Conservation (phyloP, 2,888 invertebrate genomes). For the Gandaritis pyraliata region DNA sequence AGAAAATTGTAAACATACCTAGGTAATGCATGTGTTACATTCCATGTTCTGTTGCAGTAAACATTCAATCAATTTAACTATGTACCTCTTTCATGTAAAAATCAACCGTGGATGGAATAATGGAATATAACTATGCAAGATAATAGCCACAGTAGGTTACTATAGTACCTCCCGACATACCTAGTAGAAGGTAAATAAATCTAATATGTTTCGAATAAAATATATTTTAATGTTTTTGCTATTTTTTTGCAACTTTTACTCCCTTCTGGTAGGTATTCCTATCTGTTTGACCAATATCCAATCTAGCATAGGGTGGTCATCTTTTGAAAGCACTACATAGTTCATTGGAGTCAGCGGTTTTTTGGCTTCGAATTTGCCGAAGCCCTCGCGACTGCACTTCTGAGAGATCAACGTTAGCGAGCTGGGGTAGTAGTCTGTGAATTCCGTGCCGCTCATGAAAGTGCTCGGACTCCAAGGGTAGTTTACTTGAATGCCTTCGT, state of each 20-base stretch:
- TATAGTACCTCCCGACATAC: background rate
- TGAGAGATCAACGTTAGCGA: conserved; percentile 37
- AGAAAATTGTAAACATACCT: background rate
- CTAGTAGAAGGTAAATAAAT: conserved; percentile 1
- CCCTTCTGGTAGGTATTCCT: conserved; percentile 17
- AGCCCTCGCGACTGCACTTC: conserved; percentile 43
- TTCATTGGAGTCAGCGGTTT: conserved; percentile 41
- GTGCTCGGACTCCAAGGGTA: conserved; percentile 58
- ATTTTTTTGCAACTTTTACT: conserved; percentile 47
- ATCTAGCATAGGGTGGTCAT: conserved; percentile 34
- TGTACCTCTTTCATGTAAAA: background rate
- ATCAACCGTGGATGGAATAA: too few species aligned
- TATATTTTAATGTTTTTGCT: conserved; percentile 50
- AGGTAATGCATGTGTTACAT: background rate
- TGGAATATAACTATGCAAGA: too few species aligned
- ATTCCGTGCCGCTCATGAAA: conserved; percentile 37
- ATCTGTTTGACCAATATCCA: conserved; percentile 42
- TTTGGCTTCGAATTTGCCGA: conserved; percentile 3
- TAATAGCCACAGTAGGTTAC: background rate
- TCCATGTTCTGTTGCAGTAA: conserved; percentile 5
- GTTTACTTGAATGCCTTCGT: conserved; percentile 38
- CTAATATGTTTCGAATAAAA: conserved; percentile 50
- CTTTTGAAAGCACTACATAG: conserved; percentile 23
- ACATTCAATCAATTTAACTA: background rate
- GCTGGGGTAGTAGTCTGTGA: conserved; percentile 55